Evolutionary conservation across 2,113 vertebrate genomes (phyloP).

Genomic region (Serinus canaria): DNA sequence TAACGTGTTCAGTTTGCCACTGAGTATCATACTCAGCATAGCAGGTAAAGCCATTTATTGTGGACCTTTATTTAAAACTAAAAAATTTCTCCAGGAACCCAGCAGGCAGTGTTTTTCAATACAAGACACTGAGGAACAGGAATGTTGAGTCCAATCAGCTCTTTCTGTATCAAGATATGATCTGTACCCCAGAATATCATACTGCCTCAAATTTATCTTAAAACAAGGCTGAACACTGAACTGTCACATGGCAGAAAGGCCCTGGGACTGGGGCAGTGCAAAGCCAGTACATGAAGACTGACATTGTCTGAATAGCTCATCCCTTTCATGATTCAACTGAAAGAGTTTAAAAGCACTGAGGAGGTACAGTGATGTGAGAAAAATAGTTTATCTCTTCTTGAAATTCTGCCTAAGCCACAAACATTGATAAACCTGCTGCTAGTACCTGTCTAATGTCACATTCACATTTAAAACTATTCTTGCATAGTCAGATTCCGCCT

Average conservation of each 20-base stretch:
- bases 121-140: not conserved
- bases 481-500: not conserved
- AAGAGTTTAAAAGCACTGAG: not conserved
- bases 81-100: not conserved
- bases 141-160: not conserved
- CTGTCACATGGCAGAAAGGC: not conserved
- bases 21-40: not conserved
- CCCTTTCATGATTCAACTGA: not conserved
- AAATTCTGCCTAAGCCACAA: not conserved
- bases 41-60: not conserved
- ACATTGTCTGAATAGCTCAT: not conserved
- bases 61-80: not conserved
- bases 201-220: not conserved
- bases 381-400: not conserved
- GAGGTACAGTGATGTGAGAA: not conserved
- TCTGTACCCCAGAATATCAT: not conserved
- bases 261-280: not conserved
- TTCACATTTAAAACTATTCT: not conserved
- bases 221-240: not conserved
- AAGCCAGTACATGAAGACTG: fast-evolving
- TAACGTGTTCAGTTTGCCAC: not conserved
- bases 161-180: not conserved
- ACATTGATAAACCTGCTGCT: not conserved
- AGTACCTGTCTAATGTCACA: not conserved
- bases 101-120: not conserved